phyloP scores from a whole-genome alignment of 2,113 vertebrate genomes.

The Nannospalax galili region DNA sequence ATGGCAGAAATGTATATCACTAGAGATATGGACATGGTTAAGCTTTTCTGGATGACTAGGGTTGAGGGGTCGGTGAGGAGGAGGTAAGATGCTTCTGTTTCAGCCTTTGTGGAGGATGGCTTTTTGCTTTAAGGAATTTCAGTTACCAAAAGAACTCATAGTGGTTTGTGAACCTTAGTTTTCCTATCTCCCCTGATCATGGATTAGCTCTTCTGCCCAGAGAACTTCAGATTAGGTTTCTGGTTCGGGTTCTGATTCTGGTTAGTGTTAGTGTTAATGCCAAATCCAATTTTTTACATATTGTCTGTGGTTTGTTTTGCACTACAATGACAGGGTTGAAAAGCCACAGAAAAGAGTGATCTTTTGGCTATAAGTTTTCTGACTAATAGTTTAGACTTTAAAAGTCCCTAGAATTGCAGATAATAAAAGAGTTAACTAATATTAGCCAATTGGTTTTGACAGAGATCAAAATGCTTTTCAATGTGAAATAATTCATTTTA shows the following conservation, averaged over 20 bases:
- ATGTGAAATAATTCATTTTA: background rate
- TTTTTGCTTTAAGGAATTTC: background rate
- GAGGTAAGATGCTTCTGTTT: background rate
- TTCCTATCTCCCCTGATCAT: background rate
- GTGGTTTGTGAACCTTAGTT: background rate
- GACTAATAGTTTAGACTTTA: background rate
- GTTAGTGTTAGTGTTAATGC: background rate
- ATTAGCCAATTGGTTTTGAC: constrained; percentile 34
- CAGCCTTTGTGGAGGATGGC: background rate
- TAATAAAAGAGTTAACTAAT: constrained; percentile 18
- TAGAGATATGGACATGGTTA: background rate
- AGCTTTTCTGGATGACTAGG: background rate
- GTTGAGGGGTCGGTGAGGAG: background rate
- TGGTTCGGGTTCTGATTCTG: too few relatives aligned
- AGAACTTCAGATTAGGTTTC: constrained; percentile 10
- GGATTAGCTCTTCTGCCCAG: background rate
- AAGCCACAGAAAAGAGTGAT: background rate
- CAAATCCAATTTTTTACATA: background rate
- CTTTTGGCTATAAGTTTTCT: constrained; percentile 1
- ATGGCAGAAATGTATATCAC: background rate
- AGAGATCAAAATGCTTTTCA: constrained; percentile 44
- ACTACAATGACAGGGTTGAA: background rate
- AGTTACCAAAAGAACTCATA: background rate
- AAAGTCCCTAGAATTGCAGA: background rate
- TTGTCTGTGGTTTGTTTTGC: background rate